A percentile compares a stretch with the other conserved stretches of the same genome.
Evolutionary conservation across 92 coral and sea anemone species (phyloP).

Genomic region (Virgularia gustaviana): DNA sequence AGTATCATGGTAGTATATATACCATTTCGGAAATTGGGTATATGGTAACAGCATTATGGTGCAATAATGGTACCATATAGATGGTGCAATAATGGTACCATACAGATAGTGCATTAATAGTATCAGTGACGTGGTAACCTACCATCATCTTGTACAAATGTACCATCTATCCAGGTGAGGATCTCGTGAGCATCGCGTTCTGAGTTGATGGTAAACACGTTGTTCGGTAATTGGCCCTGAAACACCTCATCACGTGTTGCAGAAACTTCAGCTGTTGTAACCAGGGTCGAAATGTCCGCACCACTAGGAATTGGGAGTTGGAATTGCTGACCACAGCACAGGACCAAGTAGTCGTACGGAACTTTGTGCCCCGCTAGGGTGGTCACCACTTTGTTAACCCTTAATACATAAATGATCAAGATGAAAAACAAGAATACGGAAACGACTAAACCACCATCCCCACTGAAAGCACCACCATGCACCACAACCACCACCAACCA

Average conservation of each 20-base stretch:
- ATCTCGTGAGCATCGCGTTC: constrained; percentile 61
- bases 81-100: too few species aligned
- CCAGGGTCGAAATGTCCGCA: constrained; percentile 87
- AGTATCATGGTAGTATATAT: too few species aligned
- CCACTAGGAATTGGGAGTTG: constrained; percentile 85
- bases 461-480: too few species aligned
- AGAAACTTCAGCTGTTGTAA: constrained; percentile 91
- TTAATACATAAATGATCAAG: too few species aligned
- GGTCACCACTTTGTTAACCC: constrained; percentile 67
- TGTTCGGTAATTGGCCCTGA: constrained; percentile 63
- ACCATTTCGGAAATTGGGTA: too few species aligned
- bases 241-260: constrained; percentile 59
- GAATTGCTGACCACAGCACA: constrained; percentile 94
- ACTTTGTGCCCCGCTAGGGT: constrained; percentile 70
- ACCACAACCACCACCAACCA: too few species aligned
- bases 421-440: too few species aligned
- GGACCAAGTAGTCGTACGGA: constrained; percentile 86
- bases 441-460: too few species aligned
- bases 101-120: too few species aligned
- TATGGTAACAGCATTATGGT: too few species aligned
- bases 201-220: constrained; percentile 77
- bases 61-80: too few species aligned
- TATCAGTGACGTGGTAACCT: constrained; percentile 10
- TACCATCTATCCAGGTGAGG: constrained; percentile 65
- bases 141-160: constrained; percentile 68